Percentiles rank a stretch among this genome's conserved stretches.
phyloP scores from a whole-genome alignment of 64 coral and sea anemone genomes.

The Actinia equina region DNA sequence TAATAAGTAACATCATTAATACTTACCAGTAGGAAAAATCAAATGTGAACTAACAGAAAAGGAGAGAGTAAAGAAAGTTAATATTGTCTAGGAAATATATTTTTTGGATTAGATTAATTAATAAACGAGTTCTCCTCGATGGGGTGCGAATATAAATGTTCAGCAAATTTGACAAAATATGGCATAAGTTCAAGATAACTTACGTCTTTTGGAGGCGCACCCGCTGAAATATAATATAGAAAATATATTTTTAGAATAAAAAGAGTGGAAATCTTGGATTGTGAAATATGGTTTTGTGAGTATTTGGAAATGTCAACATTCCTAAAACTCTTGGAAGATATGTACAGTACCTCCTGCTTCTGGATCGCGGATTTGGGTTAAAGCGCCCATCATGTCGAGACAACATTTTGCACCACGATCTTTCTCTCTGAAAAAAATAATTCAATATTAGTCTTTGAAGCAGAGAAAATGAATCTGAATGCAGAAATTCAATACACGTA shows the following conservation, averaged over 20 bases:
- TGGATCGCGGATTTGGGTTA: constrained; percentile 84
- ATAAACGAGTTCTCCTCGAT: not conserved
- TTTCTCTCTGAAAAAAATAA: constrained; percentile 63
- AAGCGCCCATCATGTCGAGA: constrained; percentile 85
- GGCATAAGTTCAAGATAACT: not conserved
- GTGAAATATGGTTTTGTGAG: not conserved
- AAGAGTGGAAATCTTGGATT: not conserved
- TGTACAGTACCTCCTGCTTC: constrained; percentile 38
- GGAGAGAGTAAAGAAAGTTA: constrained; percentile 20
- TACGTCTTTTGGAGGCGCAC: constrained; percentile 90
- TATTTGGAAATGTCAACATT: constrained; percentile 62
- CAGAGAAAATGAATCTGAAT: not conserved
- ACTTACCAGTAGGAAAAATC: constrained; percentile 99
- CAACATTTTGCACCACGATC: constrained; percentile 79
- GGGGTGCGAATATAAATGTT: not conserved
- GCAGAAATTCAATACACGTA: constrained; percentile 3
- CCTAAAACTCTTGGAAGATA: constrained; percentile 49
- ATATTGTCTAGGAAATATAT: not conserved
- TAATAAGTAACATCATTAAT: not conserved
- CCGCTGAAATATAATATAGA: constrained; percentile 39
- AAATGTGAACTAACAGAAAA: constrained; percentile 82
- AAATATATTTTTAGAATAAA: not conserved
- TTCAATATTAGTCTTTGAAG: not conserved
- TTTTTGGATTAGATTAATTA: not conserved
- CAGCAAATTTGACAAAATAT: not conserved